phyloP scores from a whole-genome alignment of 2,797 vertebrate genomes.

The Syngnathus acus region DNA sequence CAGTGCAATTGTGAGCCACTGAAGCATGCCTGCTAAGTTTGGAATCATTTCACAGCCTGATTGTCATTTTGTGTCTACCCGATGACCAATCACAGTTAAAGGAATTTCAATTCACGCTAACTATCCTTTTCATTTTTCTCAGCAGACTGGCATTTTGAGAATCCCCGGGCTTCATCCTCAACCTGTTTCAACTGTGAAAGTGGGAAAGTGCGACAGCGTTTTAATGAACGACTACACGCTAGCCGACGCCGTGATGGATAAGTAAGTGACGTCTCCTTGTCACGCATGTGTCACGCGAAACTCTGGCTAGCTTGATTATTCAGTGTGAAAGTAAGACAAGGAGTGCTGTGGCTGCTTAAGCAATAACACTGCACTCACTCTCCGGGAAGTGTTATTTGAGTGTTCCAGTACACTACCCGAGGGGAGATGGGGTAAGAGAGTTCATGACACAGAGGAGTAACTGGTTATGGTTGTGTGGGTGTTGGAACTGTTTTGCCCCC shows the following conservation, averaged over 20 bases:
- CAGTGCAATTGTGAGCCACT: conserved; percentile 55
- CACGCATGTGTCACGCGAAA: conserved; percentile 19
- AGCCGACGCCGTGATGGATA: conserved; percentile 72
- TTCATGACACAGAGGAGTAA: conserved; percentile 34
- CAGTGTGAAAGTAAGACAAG: conserved; percentile 37
- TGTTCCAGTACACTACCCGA: conserved; percentile 11
- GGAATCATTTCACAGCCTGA: not conserved
- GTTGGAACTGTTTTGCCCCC: not conserved
- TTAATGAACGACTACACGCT: conserved; percentile 73
- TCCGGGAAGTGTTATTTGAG: conserved; percentile 22
- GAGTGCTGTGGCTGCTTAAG: conserved; percentile 16
- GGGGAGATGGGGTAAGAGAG: conserved; percentile 14
- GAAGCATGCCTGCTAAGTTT: conserved; percentile 51
- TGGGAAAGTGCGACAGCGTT: conserved; percentile 35
- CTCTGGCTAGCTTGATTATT: conserved; percentile 24
- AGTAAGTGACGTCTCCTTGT: conserved; percentile 62
- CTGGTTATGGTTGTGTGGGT: conserved; percentile 34
- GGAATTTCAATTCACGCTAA: not conserved
- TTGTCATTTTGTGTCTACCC: not conserved
- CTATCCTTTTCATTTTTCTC: not conserved
- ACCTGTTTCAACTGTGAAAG: conserved; percentile 21
- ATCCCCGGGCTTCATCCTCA: conserved; percentile 14
- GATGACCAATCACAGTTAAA: not conserved
- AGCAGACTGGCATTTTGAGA: conserved; percentile 38
- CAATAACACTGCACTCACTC: conserved; percentile 22